phyloP scores from a whole-genome alignment of 2,888 invertebrate genomes.

The Emmelina monodactyla region DNA sequence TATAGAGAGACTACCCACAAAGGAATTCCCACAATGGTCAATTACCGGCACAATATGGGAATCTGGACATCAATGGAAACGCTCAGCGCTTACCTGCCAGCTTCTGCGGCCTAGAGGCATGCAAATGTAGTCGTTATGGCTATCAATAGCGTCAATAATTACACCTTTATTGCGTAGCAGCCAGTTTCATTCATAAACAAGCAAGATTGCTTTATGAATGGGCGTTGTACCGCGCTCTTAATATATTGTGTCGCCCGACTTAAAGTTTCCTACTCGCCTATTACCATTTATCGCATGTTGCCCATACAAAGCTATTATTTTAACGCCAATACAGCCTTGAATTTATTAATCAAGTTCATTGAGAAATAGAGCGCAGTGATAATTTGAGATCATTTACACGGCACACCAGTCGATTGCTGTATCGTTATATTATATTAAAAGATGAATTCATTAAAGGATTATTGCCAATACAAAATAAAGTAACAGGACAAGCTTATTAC shows the following conservation, averaged over 20 bases:
- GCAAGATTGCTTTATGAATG: conserved; percentile 55
- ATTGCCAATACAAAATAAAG: conserved; percentile 42
- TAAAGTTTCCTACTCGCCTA: conserved; percentile 47
- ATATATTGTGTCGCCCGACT: conserved; percentile 38
- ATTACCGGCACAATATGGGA: too few relatives aligned
- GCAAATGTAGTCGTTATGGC: conserved; percentile 39
- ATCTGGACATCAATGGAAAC: too few relatives aligned
- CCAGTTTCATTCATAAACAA: conserved; percentile 60
- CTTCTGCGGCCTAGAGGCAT: conserved; percentile 21
- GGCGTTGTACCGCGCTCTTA: conserved; percentile 39
- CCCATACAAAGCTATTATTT: conserved; percentile 32
- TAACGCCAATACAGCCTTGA: conserved; percentile 40
- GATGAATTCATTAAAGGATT: conserved; percentile 25
- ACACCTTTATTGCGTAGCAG: conserved; percentile 34
- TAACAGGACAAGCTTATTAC: conserved; percentile 37
- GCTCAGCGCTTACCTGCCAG: too few relatives aligned
- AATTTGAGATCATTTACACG: neutral
- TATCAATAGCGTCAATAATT: conserved; percentile 50
- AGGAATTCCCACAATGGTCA: too few relatives aligned
- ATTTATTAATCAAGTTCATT: conserved; percentile 48
- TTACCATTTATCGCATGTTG: conserved; percentile 54
- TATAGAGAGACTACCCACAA: too few relatives aligned
- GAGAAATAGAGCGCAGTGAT: conserved; percentile 21
- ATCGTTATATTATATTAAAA: neutral
- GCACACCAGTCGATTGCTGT: neutral